Base-by-base conservation (phyloP, 2,888 invertebrate genomes). In the Philereme transversata region DNA sequence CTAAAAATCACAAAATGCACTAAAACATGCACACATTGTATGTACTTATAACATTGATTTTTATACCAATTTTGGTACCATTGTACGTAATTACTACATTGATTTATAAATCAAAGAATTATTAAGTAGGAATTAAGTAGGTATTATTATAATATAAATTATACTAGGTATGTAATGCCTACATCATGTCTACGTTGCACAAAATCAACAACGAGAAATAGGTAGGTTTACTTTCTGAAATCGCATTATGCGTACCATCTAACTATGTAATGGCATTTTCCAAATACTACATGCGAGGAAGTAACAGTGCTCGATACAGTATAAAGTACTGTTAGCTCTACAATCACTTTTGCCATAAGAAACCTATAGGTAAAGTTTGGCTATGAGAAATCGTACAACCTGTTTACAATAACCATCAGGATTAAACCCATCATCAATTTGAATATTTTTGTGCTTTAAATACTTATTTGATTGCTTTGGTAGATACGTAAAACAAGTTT, bases 1-100 rank as follows among this genome's bases (percentile, higher is more conserved):
- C 89, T 92, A 91, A 86, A 80, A 90, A 92, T 92, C 91, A 92
- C 92, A 92, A 92, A 92, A 92, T 92, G 92, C 92, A 92, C 91
- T 92, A 92, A 92, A 92, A 92, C 92, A 92, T 92, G 92, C 92
- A 92, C 88, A 88, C 82, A 88, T 22, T 88, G 87, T 87, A 88
- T 84, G 6, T 45, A 43, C 22, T 7, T 86, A 85, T 85, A 86
- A 85, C 75, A 83, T 84, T 80, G 80, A 84, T 87, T 90, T 87
- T 89, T 84, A 88, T 89, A 90, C 88, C 89, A 75, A 74, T 78
- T 83, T 83, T 82, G 86, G 89, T 89, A 89, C 82, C 77, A 82
- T 88, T 87, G 84, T 86, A 87, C 84, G 84, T 56, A 56, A 52
- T 51, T 81, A 77, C 77, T 77, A 78, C 77, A 79, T 77, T 80